Evolutionary conservation across 2,797 vertebrate genomes (phyloP), one percentile per base, ranked within the genome.

Genomic region (Pteronotus mesoamericanus): DNA sequence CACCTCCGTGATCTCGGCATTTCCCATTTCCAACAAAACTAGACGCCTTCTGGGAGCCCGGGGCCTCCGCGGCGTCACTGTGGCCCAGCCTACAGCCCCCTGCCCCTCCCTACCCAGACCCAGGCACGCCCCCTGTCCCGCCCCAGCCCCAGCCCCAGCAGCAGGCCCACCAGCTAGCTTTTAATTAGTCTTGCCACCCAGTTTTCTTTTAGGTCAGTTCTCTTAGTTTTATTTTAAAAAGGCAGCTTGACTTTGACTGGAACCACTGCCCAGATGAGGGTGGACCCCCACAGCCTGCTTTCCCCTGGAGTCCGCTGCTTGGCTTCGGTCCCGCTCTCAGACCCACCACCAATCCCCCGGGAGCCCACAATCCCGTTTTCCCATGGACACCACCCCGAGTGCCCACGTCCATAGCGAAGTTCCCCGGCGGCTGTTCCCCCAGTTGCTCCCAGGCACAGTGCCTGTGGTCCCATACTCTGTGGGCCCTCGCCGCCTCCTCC

Each of bases 161-260:
- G 29, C 39, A 61, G 66, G 16, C 10, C 48, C 19, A 39, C 51
- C 15, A 32, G 24, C 21, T 6, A 21, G 37, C 51, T 84, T 19
- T 59, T 22, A 51, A 44, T 29, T 18, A n/a, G 48, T 46, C 42
- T 80, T 1, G 22, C 9, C 4, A 19, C 29, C 77, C 21, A 22
- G 15, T 46, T 85, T 78, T 71, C 84, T 77, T 87, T 86, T 8
- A n/a, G 7, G 44, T 64, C 10, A 61, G 11, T 6, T 48, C 39
- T 44, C 64, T 88, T 59, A 34, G n/a, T 72, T 84, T 22, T 77
- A 39, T 57, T 71, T 82, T 53, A 5, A 88, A 85, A 21, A 19
- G 1, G n/a, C 12, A 53, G 39, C 3, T 11, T 79, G 75, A 69
- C 57, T 37, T 37, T 29, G 29, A 78, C 19, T 44, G 61, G 72